phyloP scores from a whole-genome alignment of 2,113 vertebrate genomes.

The Merops nubicus region DNA sequence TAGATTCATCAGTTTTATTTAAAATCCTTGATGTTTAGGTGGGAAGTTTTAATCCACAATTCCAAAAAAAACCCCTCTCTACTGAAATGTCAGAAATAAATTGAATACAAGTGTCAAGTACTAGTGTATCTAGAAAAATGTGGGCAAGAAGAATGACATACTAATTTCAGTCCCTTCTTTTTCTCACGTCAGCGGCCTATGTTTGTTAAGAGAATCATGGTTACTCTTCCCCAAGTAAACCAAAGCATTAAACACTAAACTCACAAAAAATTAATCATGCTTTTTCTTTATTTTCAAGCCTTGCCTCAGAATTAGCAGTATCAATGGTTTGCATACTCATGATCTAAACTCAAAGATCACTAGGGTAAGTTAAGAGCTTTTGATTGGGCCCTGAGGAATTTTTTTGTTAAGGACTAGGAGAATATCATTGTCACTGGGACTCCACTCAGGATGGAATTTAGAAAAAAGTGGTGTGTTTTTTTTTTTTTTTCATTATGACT shows the following conservation, averaged over 20 bases:
- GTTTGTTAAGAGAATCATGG: slow-evolving; percentile 17
- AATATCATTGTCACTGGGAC: background rate
- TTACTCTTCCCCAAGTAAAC: background rate
- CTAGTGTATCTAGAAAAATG: slow-evolving; percentile 12
- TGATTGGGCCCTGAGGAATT: background rate
- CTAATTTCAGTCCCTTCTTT: slow-evolving; percentile 27
- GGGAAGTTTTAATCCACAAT: slow-evolving; percentile 48
- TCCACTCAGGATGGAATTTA: background rate
- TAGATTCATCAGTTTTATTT: slow-evolving; percentile 64
- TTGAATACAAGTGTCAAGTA: slow-evolving; percentile 38
- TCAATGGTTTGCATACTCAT: background rate
- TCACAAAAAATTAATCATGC: background rate
- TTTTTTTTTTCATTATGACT: background rate
- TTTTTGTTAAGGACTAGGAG: background rate
- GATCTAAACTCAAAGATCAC: background rate
- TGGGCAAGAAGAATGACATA: slow-evolving; percentile 38
- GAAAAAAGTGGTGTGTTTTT: background rate
- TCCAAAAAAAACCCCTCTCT: background rate
- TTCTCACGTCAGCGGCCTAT: slow-evolving; percentile 6
- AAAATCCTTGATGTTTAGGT: slow-evolving; percentile 46
- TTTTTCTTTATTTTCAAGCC: background rate
- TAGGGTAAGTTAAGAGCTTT: background rate
- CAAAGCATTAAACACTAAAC: background rate
- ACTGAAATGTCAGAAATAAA: slow-evolving; percentile 56
- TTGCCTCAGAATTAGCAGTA: background rate